Conservation (phyloP, 1,140 invertebrate species). For the Heliconius hermathena region DNA sequence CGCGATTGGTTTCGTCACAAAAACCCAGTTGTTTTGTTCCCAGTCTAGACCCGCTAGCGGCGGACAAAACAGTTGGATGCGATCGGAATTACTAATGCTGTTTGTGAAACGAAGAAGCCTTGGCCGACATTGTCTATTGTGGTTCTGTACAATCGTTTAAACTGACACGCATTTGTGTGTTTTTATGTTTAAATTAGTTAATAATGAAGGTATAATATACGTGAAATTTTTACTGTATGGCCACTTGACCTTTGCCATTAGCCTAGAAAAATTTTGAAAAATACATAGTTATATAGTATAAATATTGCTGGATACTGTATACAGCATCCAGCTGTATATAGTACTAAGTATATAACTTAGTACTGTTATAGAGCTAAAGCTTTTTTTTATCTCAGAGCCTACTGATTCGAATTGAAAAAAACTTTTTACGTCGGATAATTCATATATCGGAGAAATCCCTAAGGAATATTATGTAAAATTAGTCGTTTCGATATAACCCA, state of each 20-base stretch:
- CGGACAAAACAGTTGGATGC: conserved; percentile 39
- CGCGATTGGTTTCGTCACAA: conserved; percentile 43
- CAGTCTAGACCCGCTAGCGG: conserved; percentile 33
- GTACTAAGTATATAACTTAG: no score
- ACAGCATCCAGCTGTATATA: no score
- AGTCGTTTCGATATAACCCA: no score
- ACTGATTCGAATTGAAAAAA: no score
- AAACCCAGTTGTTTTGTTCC: conserved; percentile 48
- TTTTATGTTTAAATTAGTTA: conserved; percentile 18
- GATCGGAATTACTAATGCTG: conserved; percentile 56
- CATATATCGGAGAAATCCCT: no score
- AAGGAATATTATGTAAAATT: no score
- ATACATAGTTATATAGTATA: background rate
- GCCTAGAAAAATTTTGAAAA: background rate
- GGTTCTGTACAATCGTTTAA: conserved; percentile 37
- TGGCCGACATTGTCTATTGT: conserved; percentile 56
- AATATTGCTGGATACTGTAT: no score
- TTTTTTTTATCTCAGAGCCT: no score
- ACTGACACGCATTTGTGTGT: conserved; percentile 26
- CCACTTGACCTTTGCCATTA: conserved; percentile 1
- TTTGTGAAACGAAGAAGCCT: conserved; percentile 61
- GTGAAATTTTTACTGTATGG: background rate
- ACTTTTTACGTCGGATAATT: no score
- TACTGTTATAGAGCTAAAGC: no score
- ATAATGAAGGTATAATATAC: background rate